These are phyloP conservation scores for Gonioctena quinquepunctata DNA, from an alignment of 1,140 invertebrate genomes.

Conservation along the genomic window DNA sequence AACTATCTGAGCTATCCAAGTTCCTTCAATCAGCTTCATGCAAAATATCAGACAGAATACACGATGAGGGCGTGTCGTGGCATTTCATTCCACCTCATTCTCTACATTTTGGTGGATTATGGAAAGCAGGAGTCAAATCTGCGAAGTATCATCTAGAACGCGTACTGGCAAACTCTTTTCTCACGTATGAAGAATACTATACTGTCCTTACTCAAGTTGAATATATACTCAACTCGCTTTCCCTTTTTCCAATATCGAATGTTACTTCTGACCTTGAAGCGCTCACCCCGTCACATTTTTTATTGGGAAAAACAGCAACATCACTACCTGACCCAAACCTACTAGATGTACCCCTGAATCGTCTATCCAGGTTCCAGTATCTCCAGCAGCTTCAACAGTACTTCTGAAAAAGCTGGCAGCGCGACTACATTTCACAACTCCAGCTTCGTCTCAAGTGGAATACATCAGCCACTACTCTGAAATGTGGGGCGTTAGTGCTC, in stretches of 20 bases:
- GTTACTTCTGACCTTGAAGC: slow-evolving; percentile 33
- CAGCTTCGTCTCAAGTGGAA: background rate
- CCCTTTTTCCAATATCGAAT: slow-evolving; percentile 25
- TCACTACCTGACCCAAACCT: slow-evolving; percentile 23
- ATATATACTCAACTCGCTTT: slow-evolving; percentile 33
- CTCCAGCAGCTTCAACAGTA: background rate
- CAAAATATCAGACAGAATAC: no score
- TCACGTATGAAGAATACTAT: slow-evolving; percentile 34
- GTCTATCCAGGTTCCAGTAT: background rate
- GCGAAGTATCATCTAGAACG: slow-evolving; percentile 28
- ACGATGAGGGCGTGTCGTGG: slow-evolving; percentile 42
- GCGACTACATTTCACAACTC: background rate
- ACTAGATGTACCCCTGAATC: background rate
- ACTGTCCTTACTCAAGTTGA: slow-evolving; percentile 29
- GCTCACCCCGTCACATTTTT: slow-evolving; percentile 35
- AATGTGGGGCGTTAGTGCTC: slow-evolving; percentile 38
- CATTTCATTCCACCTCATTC: slow-evolving; percentile 49
- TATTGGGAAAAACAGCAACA: slow-evolving; percentile 29
- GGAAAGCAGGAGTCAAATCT: slow-evolving; percentile 43
- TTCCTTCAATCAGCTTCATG: no score
- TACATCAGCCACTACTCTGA: slow-evolving; percentile 19
- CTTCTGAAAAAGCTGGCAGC: slow-evolving; percentile 7
- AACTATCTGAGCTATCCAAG: no score
- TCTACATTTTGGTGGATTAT: slow-evolving; percentile 50
- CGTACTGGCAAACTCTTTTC: slow-evolving; percentile 18